Evolutionary conservation across 2,888 invertebrate species (phyloP), one percentile per base, ranked within the genome.

Genomic region (Netelia virgata): DNA sequence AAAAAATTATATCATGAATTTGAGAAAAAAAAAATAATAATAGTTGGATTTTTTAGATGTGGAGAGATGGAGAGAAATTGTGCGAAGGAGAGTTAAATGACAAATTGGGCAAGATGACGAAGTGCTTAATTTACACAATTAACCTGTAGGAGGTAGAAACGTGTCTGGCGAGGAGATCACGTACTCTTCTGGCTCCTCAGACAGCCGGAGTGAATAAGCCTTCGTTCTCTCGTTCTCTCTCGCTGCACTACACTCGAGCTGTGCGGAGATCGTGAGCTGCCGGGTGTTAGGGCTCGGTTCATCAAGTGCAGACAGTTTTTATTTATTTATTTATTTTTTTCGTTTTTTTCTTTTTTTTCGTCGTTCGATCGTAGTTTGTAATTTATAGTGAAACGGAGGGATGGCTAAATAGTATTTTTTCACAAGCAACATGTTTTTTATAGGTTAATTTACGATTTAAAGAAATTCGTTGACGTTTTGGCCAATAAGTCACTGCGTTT

Each of bases 61-160:
- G 43, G 47, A 77, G 59, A 66, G 47, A 8, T 16, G 20, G 74
- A 43, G 74, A 36, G 36, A 36, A 68, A 74, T 57, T n/a, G 57
- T 79, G 79, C 74, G 10, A 57, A 64, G 63, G 50, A 50, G 41
- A 75, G 69, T 70, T 57, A 83, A 83, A 84, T 87, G 86, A 87
- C 87, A 86, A 87, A 87, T 86, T 80, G 83, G 76, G 76, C 77
- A 84, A 87, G 69, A 85, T 83, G 86, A 82, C 83, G 83, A 83
- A 83, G 87, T 85, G 83, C 83, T 87, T 85, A 83, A 86, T 87
- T 87, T 83, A 61, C 86, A 80, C 84, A 87, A 87, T 87, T 87
- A 87, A 86, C 84, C 86, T 80, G 83, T 82, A 82, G 79, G 68
- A 80, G 76, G 79, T 79, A 73, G 72, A 16, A 79, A 87, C 87